A percentile compares a stretch with the other conserved stretches of the same genome.
Conservation (phyloP, 2,113 vertebrate genomes). For the Mastomys natalensis region DNA sequence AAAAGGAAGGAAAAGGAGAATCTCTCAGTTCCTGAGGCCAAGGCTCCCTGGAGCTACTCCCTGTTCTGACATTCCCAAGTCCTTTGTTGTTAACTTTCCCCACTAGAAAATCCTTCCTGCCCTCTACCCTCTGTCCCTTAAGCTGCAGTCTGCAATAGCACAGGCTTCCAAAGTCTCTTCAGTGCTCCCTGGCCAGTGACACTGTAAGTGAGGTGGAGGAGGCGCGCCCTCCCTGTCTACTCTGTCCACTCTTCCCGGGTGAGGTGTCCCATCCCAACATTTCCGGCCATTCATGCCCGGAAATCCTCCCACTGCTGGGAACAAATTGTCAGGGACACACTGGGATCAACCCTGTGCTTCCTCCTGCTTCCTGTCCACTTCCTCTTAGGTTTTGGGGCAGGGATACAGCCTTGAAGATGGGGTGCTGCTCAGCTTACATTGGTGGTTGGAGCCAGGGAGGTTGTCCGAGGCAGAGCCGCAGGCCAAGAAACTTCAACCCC, state of each 20-base stretch:
- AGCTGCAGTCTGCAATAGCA: not conserved
- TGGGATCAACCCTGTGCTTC: constrained; percentile 55
- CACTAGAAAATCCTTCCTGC: not conserved
- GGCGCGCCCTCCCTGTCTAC: not conserved
- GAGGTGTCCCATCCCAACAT: constrained; percentile 23
- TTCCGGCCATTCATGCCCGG: constrained; percentile 72
- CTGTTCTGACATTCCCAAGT: not conserved
- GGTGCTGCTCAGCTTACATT: not conserved
- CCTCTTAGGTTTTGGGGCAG: constrained; percentile 25
- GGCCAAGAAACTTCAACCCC: not conserved
- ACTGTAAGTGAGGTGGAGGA: not conserved
- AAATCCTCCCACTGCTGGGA: constrained; percentile 74
- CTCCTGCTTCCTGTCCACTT: constrained; percentile 77
- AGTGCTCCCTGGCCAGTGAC: not conserved
- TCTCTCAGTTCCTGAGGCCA: not conserved
- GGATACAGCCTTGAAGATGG: not conserved
- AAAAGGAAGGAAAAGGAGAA: no score
- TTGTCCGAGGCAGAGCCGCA: not conserved
- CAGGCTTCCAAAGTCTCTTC: not conserved
- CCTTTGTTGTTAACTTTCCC: no score
- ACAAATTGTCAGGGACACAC: constrained; percentile 51
- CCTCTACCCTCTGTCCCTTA: not conserved
- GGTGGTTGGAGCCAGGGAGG: not conserved
- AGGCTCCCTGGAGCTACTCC: not conserved
- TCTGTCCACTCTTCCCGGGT: constrained; percentile 64